Evolutionary conservation across 2,888 invertebrate genomes (phyloP).

Genomic region (Endotricha flammealis): DNA sequence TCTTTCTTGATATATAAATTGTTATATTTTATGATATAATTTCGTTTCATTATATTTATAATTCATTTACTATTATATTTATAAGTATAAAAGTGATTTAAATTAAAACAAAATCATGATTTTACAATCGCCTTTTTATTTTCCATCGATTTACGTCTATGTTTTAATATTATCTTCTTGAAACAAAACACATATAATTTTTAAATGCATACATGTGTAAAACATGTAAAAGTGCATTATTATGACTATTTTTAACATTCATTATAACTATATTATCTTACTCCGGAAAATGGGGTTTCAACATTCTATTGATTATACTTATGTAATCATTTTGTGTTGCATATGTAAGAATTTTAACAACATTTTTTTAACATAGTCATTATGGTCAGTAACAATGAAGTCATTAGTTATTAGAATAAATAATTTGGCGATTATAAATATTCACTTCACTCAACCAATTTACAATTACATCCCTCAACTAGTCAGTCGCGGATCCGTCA

Average conservation of each 20-base stretch:
- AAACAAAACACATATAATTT: conserved; percentile 68
- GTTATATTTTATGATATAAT: too few relatives aligned
- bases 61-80: neutral
- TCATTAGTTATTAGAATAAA: conserved; percentile 60
- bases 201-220: conserved; percentile 19
- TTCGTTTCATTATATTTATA: too few relatives aligned
- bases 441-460: conserved; percentile 69
- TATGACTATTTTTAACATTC: neutral
- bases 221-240: conserved; percentile 59
- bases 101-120: conserved; percentile 42
- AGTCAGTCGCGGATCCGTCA: conserved; percentile 73
- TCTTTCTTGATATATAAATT: too few relatives aligned
- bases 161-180: conserved; percentile 45
- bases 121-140: conserved; percentile 72
- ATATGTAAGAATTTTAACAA: too few relatives aligned
- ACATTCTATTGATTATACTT: conserved; percentile 40
- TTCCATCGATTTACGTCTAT: conserved; percentile 57
- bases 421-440: conserved; percentile 74
- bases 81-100: neutral
- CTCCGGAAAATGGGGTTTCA: conserved; percentile 36
- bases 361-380: conserved; percentile 14
- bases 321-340: too few relatives aligned
- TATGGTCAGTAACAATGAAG: conserved; percentile 29
- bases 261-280: conserved; percentile 21
- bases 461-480: conserved; percentile 73